Conservation (phyloP, 2,888 invertebrate species). For the Metallyticus violacea region DNA sequence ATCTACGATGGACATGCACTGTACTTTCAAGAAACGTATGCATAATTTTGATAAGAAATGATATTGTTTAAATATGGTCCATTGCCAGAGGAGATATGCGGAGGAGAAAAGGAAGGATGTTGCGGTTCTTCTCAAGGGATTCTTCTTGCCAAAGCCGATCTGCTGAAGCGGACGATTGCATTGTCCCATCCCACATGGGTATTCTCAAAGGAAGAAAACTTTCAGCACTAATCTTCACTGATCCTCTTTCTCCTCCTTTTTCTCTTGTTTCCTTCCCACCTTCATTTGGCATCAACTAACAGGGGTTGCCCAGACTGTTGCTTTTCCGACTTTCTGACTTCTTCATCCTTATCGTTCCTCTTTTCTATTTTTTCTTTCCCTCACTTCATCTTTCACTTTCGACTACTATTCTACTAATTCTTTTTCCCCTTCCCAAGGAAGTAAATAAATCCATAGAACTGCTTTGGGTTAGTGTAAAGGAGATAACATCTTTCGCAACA, state of each 20-base stretch:
- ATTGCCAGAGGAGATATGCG: not conserved
- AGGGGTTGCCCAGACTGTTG: not conserved
- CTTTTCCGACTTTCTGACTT: not conserved
- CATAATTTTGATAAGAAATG: too few relatives aligned
- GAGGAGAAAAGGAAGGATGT: not conserved
- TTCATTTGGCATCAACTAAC: too few relatives aligned
- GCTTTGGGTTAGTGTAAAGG: not conserved
- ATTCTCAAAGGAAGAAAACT: not conserved
- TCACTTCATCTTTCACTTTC: not conserved
- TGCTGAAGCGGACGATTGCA: constrained; percentile 8
- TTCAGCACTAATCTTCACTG: constrained; percentile 11
- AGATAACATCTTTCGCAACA: not conserved
- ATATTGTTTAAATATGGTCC: too few relatives aligned
- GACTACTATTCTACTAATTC: too few relatives aligned
- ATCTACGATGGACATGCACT: too few relatives aligned
- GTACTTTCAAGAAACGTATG: too few relatives aligned
- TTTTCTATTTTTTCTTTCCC: not conserved
- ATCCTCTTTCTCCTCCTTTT: not conserved
- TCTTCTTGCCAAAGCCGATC: not conserved
- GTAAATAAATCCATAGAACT: not conserved
- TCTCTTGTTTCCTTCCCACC: not conserved
- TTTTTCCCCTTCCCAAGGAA: not conserved
- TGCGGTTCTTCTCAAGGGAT: not conserved
- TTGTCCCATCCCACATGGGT: not conserved
- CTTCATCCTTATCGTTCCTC: not conserved